Base-by-base conservation (phyloP, 2,113 vertebrate species). In the Pelmatolapia mariae region DNA sequence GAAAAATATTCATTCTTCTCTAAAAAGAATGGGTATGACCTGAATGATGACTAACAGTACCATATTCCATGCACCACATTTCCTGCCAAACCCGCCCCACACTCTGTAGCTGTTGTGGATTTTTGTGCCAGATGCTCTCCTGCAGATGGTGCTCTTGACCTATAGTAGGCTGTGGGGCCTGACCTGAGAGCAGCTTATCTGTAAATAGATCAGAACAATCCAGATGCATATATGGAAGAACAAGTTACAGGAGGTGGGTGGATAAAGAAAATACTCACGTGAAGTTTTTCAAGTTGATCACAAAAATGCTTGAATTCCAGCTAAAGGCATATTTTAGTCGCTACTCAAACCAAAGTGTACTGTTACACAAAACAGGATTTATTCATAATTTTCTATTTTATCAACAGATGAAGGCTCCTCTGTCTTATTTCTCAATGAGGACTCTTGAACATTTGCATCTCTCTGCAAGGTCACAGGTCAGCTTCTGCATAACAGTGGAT, bases 91-190 rank as follows among this genome's bases (percentile, higher is more conserved):
- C 13, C 22, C 40, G 15, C 68, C 43, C 45, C 26, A 31, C 15
- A 6, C 10, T 31, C 16, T 78, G 13, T 76, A 8, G 24, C 4
- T 19, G 71, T 50, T 76, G 26, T 19, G 43, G 71, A 8, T 12
- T 31, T 78, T 26, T 24, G 40, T 76, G 43, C 15, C 22, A 2
- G 7, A 2, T 6, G 13, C 4, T 4, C 19, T 10, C 94, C 94
- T 43, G 87, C 87, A 94, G 94, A 33, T 89, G 94, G 94, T 3
- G 93, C 87, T 91, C 87, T 84, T 91, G 31, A 82, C 68, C 84
- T 43, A 19, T 24, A 33, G 10, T 8, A 68, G 36, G 22, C 61
- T 5, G 29, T 29, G 19, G n/a, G 22, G 8, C 45, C 7, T 53
- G 33, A 54, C 19, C 56, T 5, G 79, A 45, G 73, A 52, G 4